Evolutionary conservation across 2,888 invertebrate species (phyloP).

Genomic region (Molorchus minor): DNA sequence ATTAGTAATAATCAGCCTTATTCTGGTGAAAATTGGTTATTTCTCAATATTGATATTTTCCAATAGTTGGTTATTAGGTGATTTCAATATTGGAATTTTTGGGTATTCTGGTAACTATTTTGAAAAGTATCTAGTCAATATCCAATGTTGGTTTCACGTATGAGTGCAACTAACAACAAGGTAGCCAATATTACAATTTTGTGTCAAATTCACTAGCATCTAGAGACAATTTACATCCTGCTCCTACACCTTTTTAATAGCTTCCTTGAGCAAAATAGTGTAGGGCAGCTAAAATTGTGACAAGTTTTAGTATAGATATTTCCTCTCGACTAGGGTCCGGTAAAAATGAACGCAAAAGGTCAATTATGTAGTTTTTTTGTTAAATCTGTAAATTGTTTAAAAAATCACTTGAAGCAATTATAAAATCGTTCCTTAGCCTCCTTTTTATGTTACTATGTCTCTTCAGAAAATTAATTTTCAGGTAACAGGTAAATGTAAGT

Average conservation of each 20-base stretch:
- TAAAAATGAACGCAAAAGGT: neutral
- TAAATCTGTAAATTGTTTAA: neutral
- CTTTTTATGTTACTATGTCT: neutral
- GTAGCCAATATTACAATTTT: no score
- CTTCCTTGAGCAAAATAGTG: slow-evolving; percentile 3
- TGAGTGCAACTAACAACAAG: no score
- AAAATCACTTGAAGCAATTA: neutral
- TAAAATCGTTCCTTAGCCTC: neutral
- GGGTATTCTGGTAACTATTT: no score
- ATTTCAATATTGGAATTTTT: no score
- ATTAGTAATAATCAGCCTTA: no score
- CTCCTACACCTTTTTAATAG: slow-evolving; percentile 1
- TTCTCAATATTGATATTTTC: no score
- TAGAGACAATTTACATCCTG: slow-evolving; percentile 4
- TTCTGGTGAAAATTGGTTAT: no score
- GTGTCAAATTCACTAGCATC: no score
- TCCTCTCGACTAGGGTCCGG: neutral
- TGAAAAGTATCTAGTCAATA: no score
- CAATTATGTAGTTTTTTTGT: neutral
- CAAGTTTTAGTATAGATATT: neutral
- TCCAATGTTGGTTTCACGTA: no score
- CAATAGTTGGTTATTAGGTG: no score
- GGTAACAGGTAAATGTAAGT: no score
- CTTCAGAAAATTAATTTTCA: neutral
- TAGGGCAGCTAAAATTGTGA: neutral